Conservation (phyloP, 2,113 vertebrate species). For the Indicator indicator region DNA sequence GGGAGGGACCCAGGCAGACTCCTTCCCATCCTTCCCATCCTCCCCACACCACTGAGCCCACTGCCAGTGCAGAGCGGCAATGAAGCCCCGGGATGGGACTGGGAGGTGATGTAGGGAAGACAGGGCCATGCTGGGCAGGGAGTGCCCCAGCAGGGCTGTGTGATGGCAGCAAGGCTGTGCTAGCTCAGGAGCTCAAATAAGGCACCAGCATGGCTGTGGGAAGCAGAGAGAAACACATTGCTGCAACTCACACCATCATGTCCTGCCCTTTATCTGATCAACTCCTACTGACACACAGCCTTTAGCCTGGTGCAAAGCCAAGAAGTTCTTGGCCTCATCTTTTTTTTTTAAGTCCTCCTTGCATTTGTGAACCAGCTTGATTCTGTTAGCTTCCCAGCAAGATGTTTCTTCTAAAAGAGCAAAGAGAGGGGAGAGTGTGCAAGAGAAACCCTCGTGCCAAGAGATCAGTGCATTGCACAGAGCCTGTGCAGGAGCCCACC, state of each 20-base stretch:
- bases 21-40: no score
- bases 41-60: fast-evolving
- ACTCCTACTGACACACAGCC: neutral
- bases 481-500: neutral
- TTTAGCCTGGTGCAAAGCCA: conserved; percentile 20
- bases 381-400: conserved; percentile 18
- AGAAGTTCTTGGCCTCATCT: neutral
- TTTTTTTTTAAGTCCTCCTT: neutral
- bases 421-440: neutral
- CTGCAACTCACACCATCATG: neutral
- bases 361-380: conserved; percentile 13
- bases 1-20: neutral
- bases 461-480: neutral
- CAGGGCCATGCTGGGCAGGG: neutral
- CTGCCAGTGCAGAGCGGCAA: neutral
- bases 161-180: neutral
- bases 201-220: neutral
- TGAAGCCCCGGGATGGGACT: neutral
- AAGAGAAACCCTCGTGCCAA: neutral
- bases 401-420: neutral
- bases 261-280: neutral
- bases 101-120: neutral
- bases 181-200: neutral
- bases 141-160: neutral
- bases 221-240: neutral